These are phyloP conservation scores for Gymnopithys bicolor DNA, from an alignment of 2,797 vertebrate species.

Conservation along the genomic window DNA sequence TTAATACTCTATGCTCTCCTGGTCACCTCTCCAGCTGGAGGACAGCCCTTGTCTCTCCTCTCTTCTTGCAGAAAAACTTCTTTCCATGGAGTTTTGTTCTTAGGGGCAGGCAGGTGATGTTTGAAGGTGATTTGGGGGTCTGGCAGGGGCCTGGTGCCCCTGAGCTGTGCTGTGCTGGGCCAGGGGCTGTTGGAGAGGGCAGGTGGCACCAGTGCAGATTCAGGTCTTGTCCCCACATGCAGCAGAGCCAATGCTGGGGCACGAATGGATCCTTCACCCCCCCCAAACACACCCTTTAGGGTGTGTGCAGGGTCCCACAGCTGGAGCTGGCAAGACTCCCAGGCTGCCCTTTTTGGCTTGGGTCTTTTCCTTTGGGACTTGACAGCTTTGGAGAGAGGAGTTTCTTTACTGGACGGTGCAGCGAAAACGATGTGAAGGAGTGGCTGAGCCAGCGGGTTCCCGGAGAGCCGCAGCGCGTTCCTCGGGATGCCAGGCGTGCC, in stretches of 20 bases:
- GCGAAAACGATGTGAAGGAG: rapidly evolving
- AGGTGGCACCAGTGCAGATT: background rate
- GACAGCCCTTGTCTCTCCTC: background rate
- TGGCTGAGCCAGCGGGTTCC: rapidly evolving
- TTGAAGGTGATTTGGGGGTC: background rate
- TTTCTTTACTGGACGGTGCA: rapidly evolving
- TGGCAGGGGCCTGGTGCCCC: background rate
- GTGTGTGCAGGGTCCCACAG: background rate
- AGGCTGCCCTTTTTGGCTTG: rapidly evolving
- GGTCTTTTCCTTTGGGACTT: background rate
- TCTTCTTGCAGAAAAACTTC: background rate
- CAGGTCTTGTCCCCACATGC: background rate
- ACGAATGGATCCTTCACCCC: too few species aligned
- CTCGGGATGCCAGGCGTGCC: rapidly evolving
- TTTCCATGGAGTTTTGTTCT: rapidly evolving
- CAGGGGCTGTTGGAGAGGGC: background rate
- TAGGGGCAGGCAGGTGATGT: background rate
- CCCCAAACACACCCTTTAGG: background rate
- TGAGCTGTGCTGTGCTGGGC: rapidly evolving
- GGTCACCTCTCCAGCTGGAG: background rate
- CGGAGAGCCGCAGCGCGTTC: rapidly evolving
- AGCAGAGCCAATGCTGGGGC: background rate
- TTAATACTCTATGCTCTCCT: background rate
- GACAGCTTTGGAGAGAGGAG: background rate
- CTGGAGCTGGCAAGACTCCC: too few species aligned